Conservation (phyloP, 92 coral and sea anemone genomes). For the Bergia puertoricense region DNA sequence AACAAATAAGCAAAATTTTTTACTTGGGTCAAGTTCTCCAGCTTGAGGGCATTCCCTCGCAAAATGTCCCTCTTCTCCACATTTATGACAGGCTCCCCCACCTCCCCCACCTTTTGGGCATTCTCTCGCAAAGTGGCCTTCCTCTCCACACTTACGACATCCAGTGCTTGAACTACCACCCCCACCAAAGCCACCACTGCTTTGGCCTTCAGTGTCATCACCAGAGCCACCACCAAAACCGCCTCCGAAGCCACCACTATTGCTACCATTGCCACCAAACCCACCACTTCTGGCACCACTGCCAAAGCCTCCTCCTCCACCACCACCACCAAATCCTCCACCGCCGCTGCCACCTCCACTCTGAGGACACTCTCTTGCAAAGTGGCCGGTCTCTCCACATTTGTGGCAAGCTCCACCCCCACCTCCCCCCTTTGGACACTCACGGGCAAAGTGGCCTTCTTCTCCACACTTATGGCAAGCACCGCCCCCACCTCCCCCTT, state of each 20-base stretch:
- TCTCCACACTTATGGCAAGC: conserved; percentile 68
- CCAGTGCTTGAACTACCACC: conserved; percentile 50
- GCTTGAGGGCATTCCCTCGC: conserved; percentile 76
- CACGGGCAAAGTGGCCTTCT: conserved; percentile 73
- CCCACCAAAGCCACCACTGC: conserved; percentile 34
- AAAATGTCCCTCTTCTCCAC: conserved; percentile 74
- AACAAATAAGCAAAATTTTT: not conserved
- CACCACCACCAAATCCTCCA: conserved; percentile 7
- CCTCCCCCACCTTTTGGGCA: conserved; percentile 54
- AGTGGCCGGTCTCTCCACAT: conserved; percentile 65
- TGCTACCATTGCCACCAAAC: conserved; percentile 38
- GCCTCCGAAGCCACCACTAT: conserved; percentile 30
- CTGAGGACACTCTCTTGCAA: conserved; percentile 51
- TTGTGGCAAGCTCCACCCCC: conserved; percentile 51
- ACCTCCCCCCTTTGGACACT: conserved; percentile 55
- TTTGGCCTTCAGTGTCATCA: conserved; percentile 18
- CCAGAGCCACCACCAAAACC: conserved; percentile 45
- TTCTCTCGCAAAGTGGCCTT: conserved; percentile 65
- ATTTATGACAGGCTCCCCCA: conserved; percentile 59
- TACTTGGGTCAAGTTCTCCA: conserved; percentile 61
- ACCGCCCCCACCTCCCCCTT: conserved; percentile 58
- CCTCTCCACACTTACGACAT: conserved; percentile 68
- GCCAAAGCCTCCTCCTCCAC: not conserved
- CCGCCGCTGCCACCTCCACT: not conserved
- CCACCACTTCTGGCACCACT: conserved; percentile 21